A percentile compares a stretch with the other conserved stretches of the same genome.
phyloP scores from a whole-genome alignment of 2,113 vertebrate species.

The Pterocles gutturalis region DNA sequence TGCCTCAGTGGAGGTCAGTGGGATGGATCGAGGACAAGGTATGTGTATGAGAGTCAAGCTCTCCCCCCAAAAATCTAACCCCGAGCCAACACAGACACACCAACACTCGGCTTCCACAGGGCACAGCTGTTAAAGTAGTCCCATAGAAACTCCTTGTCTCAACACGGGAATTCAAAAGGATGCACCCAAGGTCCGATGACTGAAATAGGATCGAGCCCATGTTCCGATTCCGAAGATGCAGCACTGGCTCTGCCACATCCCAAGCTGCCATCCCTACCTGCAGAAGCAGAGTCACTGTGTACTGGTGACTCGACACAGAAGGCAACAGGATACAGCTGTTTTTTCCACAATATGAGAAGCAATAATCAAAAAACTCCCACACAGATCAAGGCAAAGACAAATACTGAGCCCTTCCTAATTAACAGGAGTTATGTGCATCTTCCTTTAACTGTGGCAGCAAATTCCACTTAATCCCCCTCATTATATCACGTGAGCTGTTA shows the following conservation, averaged over 20 bases:
- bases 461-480: slow-evolving; percentile 38
- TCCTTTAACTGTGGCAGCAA: neutral
- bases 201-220: rapidly evolving
- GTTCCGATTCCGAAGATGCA: rapidly evolving
- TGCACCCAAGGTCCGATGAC: neutral
- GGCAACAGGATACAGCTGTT: neutral
- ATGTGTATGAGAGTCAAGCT: neutral
- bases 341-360: neutral
- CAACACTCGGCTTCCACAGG: neutral
- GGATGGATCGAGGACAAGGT: neutral
- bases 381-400: neutral
- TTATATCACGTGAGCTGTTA: neutral
- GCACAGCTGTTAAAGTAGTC: neutral
- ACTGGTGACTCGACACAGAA: neutral
- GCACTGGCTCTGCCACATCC: neutral
- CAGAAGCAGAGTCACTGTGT: neutral
- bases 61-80: neutral
- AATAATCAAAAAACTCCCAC: neutral
- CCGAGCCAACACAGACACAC: neutral
- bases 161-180: neutral
- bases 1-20: neutral
- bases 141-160: neutral
- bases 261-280: neutral
- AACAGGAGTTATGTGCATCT: neutral
- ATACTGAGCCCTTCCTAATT: neutral